Evolutionary conservation across 2,113 vertebrate genomes (phyloP).

Genomic region (Capreolus pygargus): DNA sequence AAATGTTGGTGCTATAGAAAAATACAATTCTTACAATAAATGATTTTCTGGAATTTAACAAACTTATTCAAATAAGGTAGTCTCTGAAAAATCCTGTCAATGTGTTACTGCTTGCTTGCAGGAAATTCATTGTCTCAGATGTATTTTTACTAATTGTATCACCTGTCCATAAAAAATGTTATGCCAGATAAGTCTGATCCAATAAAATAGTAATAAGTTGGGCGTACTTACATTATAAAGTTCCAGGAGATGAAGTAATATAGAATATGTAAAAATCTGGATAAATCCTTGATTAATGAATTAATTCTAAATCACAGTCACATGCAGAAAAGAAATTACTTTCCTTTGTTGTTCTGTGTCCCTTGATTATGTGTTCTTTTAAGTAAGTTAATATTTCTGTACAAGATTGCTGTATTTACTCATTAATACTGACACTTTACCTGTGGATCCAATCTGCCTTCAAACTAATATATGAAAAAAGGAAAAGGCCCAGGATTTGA

Average conservation of each 20-base stretch:
- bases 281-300: neutral
- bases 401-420: neutral
- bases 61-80: neutral
- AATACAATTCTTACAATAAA: neutral
- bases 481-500: neutral
- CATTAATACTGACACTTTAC: neutral
- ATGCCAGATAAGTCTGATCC: neutral
- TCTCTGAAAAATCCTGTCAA: neutral
- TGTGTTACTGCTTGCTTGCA: neutral
- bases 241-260: neutral
- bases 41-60: neutral
- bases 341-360: neutral
- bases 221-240: neutral
- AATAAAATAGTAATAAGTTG: neutral
- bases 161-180: neutral
- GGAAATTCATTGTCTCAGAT: neutral
- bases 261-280: neutral
- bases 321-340: neutral
- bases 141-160: neutral
- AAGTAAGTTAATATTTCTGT: neutral
- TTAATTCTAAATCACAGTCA: neutral
- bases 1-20: neutral
- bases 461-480: neutral
- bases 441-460: neutral
- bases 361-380: neutral